Conservation (phyloP, 2,797 vertebrate species). For the Lagodon rhomboides region DNA sequence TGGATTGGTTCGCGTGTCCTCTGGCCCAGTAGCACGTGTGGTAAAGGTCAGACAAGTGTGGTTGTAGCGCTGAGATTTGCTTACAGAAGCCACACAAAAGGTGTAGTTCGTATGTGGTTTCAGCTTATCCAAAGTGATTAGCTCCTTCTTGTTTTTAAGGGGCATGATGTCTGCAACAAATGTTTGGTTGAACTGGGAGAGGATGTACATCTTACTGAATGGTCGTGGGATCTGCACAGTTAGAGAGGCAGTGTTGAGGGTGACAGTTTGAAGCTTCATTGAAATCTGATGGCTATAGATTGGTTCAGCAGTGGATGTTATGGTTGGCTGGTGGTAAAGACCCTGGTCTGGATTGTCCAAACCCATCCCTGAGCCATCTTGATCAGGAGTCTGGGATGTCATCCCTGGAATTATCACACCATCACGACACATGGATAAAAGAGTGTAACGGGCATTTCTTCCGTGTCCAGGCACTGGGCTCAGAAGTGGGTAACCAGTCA, state of each 20-base stretch:
- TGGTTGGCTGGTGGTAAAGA: slow-evolving; percentile 89
- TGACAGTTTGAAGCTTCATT: slow-evolving; percentile 92
- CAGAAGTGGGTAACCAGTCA: slow-evolving; percentile 92
- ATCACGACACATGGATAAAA: slow-evolving; percentile 93
- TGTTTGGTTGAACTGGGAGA: slow-evolving; percentile 95
- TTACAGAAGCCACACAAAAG: slow-evolving; percentile 94
- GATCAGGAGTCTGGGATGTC: slow-evolving; percentile 88
- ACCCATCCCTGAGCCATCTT: slow-evolving; percentile 91
- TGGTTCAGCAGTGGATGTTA: slow-evolving; percentile 88
- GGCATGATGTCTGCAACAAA: slow-evolving; percentile 91
- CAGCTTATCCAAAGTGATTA: slow-evolving; percentile 91
- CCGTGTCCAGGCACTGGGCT: slow-evolving; percentile 89
- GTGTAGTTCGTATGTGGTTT: slow-evolving; percentile 96
- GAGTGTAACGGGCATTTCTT: slow-evolving; percentile 92
- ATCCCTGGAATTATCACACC: slow-evolving; percentile 91
- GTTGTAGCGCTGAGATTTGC: slow-evolving; percentile 94
- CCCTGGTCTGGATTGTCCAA: slow-evolving; percentile 79
- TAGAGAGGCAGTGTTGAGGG: slow-evolving; percentile 90
- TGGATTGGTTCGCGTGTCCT: slow-evolving; percentile 87
- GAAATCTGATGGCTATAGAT: slow-evolving; percentile 87
- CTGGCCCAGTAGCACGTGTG: slow-evolving; percentile 88
- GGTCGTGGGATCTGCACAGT: slow-evolving; percentile 94
- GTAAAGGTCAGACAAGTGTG: slow-evolving; percentile 96
- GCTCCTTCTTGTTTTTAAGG: slow-evolving; percentile 93
- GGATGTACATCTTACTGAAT: slow-evolving; percentile 97